phyloP scores from a whole-genome alignment of 2,113 vertebrate genomes.

The Coracopsis vasa region DNA sequence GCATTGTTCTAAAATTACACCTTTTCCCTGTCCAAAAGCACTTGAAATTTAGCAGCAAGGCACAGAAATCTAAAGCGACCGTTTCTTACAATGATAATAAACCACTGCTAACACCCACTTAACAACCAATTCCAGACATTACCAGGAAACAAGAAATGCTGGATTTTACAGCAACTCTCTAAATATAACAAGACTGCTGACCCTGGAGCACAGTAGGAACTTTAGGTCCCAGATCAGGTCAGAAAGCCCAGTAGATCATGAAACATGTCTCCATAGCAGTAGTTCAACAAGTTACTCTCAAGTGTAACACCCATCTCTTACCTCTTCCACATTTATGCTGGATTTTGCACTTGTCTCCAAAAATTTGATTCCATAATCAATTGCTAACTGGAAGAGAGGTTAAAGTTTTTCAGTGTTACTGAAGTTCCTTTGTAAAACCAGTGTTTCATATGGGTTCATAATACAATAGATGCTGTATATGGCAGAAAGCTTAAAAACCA shows the following conservation, averaged over 20 bases:
- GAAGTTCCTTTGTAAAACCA: background rate
- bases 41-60: background rate
- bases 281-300: background rate
- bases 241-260: background rate
- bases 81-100: background rate
- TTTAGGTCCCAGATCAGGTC: background rate
- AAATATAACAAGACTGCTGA: background rate
- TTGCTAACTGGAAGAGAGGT: constrained; percentile 85
- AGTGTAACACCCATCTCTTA: constrained; percentile 59
- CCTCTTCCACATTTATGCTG: constrained; percentile 96
- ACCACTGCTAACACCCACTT: background rate
- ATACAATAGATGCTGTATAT: background rate
- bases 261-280: background rate
- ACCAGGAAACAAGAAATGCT: background rate
- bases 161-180: background rate
- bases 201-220: background rate
- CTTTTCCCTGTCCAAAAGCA: background rate
- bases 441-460: background rate
- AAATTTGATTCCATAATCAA: constrained; percentile 98
- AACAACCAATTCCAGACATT: background rate
- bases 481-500: background rate
- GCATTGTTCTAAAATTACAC: background rate
- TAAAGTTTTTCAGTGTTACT: constrained; percentile 19
- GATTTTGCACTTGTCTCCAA: constrained; percentile 98
- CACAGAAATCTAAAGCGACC: background rate